Evolutionary conservation across 1,140 invertebrate species (phyloP), one percentile per base, ranked within the genome.

Genomic region (Tetragonula clypearis): DNA sequence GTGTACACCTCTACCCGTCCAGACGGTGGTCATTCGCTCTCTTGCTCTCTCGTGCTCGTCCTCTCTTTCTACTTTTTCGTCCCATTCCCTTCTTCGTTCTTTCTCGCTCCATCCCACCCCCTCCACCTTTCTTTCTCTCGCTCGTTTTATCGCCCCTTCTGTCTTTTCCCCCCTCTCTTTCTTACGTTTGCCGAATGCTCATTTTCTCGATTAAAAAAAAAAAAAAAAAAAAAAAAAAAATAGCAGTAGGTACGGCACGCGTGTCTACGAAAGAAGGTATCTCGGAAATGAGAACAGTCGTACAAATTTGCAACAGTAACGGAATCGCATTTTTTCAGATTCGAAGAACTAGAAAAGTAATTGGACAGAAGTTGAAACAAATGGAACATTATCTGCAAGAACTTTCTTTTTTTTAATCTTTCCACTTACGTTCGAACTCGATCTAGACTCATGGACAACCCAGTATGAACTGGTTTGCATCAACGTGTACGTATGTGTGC

Each of bases 381-480:
- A 12, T 9, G 14, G 26, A 35, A 55, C 9, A 30, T 56, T 35
- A 49, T n/a, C 23, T 26, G 15, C 21, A 55, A 1, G 1, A 73
- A 41, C n/a, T 41, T 23, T 58, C n/a, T 56, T 81, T 14, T 14
- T 65, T 55, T 77, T n/a, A 41, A 56, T 30, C 55, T 80, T 74
- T 81, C 23, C 26, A 49, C n/a, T 56, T 71, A n/a, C 41, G 26
- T 6, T 60, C 49, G 19, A 35, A 53, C 23, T 81, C 53, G 12
- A 77, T 75, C 60, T 56, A 77, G 41, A 65, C 30, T 69, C 41
- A 41, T 41, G 53, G 41, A 55, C 49, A 76, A 90, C 86, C 86
- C 75, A 72, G 76, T 85, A 87, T 79, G 78, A 89, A 90, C 85
- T 89, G 88, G 85, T 87, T 90, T 68, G 66, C 17, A 26, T 73